A percentile compares a stretch with the other conserved stretches of the same genome.
Evolutionary conservation across 2,888 invertebrate genomes (phyloP).

Genomic region (Corbicula japonica): DNA sequence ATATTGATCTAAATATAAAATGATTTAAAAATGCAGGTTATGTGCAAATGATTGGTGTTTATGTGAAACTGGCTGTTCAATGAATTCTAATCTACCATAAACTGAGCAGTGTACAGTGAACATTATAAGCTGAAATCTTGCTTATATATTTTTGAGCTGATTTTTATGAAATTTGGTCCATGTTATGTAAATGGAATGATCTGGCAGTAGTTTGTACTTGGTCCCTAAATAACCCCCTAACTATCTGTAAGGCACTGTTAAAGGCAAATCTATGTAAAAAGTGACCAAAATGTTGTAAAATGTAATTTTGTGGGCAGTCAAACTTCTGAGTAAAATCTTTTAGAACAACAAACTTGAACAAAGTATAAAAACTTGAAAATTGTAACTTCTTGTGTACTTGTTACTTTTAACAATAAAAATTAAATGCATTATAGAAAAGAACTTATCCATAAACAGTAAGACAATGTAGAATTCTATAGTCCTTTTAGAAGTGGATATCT

Average conservation of each 20-base stretch:
- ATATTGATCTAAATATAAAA: too few relatives aligned
- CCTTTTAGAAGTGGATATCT: slow-evolving; percentile 93
- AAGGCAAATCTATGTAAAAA: not conserved
- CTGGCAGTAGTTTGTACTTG: slow-evolving; percentile 34
- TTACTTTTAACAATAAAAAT: slow-evolving; percentile 37
- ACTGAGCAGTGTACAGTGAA: too few relatives aligned
- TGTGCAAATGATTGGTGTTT: too few relatives aligned
- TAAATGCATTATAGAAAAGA: slow-evolving; percentile 38
- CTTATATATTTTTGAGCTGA: not conserved
- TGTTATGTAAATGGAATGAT: slow-evolving; percentile 27
- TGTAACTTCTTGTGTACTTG: too few relatives aligned
- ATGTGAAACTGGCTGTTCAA: too few relatives aligned
- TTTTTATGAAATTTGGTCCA: slow-evolving; percentile 3
- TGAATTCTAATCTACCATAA: too few relatives aligned
- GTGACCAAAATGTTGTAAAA: slow-evolving; percentile 2
- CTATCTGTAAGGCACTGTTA: slow-evolving; percentile 21
- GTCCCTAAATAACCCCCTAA: slow-evolving; percentile 33
- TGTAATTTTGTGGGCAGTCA: slow-evolving; percentile 17
- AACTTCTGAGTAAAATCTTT: slow-evolving; percentile 24
- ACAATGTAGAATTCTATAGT: too few relatives aligned
- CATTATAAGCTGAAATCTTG: too few relatives aligned
- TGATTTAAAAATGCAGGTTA: too few relatives aligned
- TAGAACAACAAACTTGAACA: slow-evolving; percentile 37
- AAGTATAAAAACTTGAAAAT: slow-evolving; percentile 21
- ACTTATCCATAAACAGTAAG: too few relatives aligned